Evolutionary conservation across 2,113 vertebrate genomes (phyloP).

Genomic region (Brachirus orientalis): DNA sequence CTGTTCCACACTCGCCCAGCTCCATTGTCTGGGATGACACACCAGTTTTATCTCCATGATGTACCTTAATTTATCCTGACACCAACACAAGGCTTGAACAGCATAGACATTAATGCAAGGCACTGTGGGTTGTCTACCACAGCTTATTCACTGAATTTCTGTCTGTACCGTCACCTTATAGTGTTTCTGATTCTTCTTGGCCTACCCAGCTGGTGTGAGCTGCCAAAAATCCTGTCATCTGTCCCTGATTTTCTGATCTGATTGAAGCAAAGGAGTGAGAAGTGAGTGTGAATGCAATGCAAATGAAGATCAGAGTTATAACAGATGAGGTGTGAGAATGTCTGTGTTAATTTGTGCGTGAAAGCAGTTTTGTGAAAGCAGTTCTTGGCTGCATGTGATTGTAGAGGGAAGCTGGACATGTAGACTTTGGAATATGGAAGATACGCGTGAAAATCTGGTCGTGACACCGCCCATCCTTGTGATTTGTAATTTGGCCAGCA

Average conservation of each 20-base stretch:
- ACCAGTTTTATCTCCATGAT: constrained; percentile 36
- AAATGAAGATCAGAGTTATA: constrained; percentile 41
- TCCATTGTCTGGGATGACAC: constrained; percentile 43
- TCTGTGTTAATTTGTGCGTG: constrained; percentile 10
- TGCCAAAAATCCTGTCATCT: constrained; percentile 12
- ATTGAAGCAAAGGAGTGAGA: constrained; percentile 20
- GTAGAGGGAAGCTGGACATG: too few species aligned
- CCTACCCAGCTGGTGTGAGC: not conserved
- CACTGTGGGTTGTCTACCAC: constrained; percentile 20
- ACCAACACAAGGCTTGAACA: constrained; percentile 33
- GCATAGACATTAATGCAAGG: constrained; percentile 40
- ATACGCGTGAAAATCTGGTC: too few species aligned
- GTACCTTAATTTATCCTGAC: constrained; percentile 56
- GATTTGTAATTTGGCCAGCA: too few species aligned
- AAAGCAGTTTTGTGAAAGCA: not conserved
- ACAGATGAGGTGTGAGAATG: constrained; percentile 19
- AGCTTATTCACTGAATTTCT: constrained; percentile 28
- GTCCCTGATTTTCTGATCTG: constrained; percentile 15
- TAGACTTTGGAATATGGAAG: too few species aligned
- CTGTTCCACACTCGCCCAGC: constrained; percentile 37
- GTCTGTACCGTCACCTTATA: constrained; percentile 24
- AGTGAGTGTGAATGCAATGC: constrained; percentile 20
- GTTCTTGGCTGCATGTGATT: not conserved
- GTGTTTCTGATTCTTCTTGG: constrained; percentile 14
- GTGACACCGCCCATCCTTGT: too few species aligned